These are phyloP conservation scores for Pachyrhynchus sulphureomaculatus DNA, from an alignment of 1,140 invertebrate genomes.

Conservation along the genomic window DNA sequence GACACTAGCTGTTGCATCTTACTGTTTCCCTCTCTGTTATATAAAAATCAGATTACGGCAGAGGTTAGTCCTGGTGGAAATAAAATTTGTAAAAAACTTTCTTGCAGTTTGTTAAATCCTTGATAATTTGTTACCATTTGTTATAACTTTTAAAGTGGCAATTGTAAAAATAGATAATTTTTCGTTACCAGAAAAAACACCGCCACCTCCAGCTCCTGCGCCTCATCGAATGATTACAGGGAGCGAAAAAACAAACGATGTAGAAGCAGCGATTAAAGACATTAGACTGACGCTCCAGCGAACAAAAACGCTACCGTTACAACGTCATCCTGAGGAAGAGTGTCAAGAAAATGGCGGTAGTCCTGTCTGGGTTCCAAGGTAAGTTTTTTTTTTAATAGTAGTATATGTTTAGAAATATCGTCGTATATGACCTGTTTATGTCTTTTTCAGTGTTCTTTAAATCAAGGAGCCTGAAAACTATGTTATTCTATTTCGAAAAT, in stretches of 20 bases:
- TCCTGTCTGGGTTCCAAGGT: constrained; percentile 69
- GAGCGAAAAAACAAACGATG: constrained; percentile 52
- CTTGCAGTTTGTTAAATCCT: too few relatives aligned
- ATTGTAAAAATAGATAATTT: too few relatives aligned
- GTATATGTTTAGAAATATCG: constrained; percentile 9
- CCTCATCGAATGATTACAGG: constrained; percentile 55
- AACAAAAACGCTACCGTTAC: constrained; percentile 67
- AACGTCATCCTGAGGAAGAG: constrained; percentile 51
- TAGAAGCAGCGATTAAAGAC: constrained; percentile 79
- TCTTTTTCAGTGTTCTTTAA: too few relatives aligned
- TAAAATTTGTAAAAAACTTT: too few relatives aligned
- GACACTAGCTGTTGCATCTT: too few relatives aligned
- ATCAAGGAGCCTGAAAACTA: too few relatives aligned
- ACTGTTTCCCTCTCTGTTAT: too few relatives aligned
- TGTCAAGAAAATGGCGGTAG: constrained; percentile 51
- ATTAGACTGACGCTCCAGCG: constrained; percentile 76
- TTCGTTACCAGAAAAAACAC: constrained; percentile 53
- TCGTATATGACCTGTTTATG: neutral
- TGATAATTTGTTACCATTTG: too few relatives aligned
- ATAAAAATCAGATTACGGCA: too few relatives aligned
- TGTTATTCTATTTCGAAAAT: too few relatives aligned
- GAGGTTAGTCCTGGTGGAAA: too few relatives aligned
- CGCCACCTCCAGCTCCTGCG: constrained; percentile 69
- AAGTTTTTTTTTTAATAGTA: constrained; percentile 37
- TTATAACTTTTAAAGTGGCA: too few relatives aligned